A percentile compares a stretch with the other conserved stretches of the same genome.
Conservation (phyloP, 1,140 invertebrate species). For the Heliconius eleuchia region DNA sequence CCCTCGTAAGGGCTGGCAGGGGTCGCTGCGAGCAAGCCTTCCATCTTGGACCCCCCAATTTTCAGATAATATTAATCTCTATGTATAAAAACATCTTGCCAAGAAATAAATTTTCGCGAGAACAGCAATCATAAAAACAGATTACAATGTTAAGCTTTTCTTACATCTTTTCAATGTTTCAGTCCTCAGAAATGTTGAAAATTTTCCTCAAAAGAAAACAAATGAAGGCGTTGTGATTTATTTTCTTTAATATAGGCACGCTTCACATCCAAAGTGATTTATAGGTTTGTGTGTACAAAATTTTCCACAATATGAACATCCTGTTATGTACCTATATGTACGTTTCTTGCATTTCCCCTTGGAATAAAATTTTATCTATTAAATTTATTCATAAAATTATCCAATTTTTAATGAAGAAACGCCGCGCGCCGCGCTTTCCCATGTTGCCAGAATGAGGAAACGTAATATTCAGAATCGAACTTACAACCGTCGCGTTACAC, state of each 20-base stretch:
- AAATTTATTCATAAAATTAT: background rate
- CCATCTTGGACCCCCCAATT: no score
- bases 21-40: no score
- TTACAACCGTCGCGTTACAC: no score
- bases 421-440: no score
- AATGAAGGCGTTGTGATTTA: constrained; percentile 23
- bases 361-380: background rate
- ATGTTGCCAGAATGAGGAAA: no score
- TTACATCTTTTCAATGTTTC: constrained; percentile 3
- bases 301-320: constrained; percentile 3
- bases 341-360: background rate
- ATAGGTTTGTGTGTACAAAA: background rate
- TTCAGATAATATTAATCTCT: background rate
- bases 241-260: constrained; percentile 16
- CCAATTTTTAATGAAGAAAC: background rate
- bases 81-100: background rate
- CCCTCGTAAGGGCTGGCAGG: no score
- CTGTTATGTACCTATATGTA: background rate
- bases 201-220: constrained; percentile 22
- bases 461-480: no score
- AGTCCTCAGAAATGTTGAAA: constrained; percentile 5
- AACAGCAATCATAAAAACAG: constrained; percentile 3
- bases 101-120: background rate
- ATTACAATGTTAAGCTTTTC: constrained; percentile 2
- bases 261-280: constrained; percentile 4